These are phyloP conservation scores for Drosophila oshimai DNA, from an alignment of 1,140 invertebrate genomes.

Conservation along the genomic window DNA sequence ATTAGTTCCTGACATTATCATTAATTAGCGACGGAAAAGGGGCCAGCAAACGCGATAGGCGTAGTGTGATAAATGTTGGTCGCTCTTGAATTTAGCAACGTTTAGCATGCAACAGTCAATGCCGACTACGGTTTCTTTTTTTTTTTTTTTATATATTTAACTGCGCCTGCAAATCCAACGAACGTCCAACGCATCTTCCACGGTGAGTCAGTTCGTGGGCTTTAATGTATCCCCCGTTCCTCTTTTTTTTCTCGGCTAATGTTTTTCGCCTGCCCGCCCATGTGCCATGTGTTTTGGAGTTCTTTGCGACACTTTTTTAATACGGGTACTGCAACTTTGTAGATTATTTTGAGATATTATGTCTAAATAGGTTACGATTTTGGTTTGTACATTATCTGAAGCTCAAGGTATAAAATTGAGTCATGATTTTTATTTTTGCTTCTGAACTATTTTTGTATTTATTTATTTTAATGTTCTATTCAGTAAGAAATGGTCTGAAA, in stretches of 20 bases:
- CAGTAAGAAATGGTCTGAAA: too few species aligned
- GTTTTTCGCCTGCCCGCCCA: conserved; percentile 59
- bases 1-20: conserved; percentile 66
- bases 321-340: background rate
- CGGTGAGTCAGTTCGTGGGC: conserved; percentile 59
- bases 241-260: conserved; percentile 34
- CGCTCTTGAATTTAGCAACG: conserved; percentile 57
- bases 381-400: background rate
- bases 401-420: too few species aligned
- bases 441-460: background rate
- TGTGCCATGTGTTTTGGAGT: conserved; percentile 33
- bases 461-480: too few species aligned
- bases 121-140: background rate
- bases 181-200: conserved; percentile 67
- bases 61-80: conserved; percentile 64
- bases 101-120: conserved; percentile 70
- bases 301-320: conserved; percentile 9
- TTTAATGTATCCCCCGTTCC: conserved; percentile 5
- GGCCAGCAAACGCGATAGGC: conserved; percentile 9
- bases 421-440: background rate
- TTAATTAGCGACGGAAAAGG: conserved; percentile 62
- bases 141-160: too few species aligned
- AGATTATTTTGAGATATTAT: background rate
- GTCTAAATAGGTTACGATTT: too few species aligned
- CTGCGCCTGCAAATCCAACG: conserved; percentile 10